Base-by-base conservation (phyloP, 2,888 invertebrate species). In the Biston betularia region DNA sequence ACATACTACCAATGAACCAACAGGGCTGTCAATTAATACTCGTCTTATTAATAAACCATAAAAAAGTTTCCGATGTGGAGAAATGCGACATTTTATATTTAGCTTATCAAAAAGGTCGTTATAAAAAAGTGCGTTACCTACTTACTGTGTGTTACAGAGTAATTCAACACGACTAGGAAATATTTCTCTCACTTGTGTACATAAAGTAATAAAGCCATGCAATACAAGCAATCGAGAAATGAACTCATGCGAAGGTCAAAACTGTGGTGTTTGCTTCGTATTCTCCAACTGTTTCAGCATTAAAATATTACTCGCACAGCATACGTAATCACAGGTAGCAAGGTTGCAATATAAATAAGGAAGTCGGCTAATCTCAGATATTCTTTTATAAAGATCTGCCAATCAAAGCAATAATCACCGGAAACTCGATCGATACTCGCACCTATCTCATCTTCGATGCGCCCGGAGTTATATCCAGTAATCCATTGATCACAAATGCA, bases 401-500 rank as follows among this genome's bases (percentile, higher is more conserved):
- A 74, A 73, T 68, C 68, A 70, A 70, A 38, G 24, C 46, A 59
- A 71, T 81, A 83, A 84, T 79, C 78, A 76, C 75, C 84, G 87
- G 86, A 87, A 78, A 82, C 79, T 76, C 74, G 75, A 79, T 79
- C 82, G 71, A 78, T 76, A 77, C 66, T 57, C 57, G 46, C 61
- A 60, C 65, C 60, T 50, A 70, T 61, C 52, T 45, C 52, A 74
- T 78, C 75, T 73, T 69, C 74, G 72, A 76, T 73, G 72, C 74
- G 70, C 72, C 64, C 46, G 45, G 70, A 63, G 67, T 42, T 45
- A 59, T 11, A 49, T 33, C 45, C 40, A 49, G 14, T 40, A 74
- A 80, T 75, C 71, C 79, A 80, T 80, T 77, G 79, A 84, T 84
- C 81, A 82, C 81, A 77, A 75, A 79, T 76, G 75, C 75, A 78